Conservation (phyloP, 2,888 invertebrate genomes). For the Formica aserva region DNA sequence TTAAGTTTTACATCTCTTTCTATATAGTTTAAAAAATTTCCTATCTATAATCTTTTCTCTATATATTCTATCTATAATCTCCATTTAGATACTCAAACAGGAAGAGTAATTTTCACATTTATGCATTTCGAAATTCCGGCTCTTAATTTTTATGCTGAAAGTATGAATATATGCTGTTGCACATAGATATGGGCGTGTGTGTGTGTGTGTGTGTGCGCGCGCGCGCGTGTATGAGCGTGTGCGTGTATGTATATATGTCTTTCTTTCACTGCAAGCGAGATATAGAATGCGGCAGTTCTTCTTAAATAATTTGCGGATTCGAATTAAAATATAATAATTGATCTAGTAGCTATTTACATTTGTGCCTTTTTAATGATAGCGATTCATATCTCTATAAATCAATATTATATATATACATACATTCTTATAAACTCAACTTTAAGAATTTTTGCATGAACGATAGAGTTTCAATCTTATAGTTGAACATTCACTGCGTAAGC, state of each 20-base stretch:
- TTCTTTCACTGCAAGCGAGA: not conserved
- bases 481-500: not conserved
- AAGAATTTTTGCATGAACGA: constrained; percentile 37
- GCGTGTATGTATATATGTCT: no score
- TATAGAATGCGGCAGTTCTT: constrained; percentile 45
- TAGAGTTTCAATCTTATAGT: constrained; percentile 40
- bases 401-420: not conserved
- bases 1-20: constrained; percentile 21
- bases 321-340: constrained; percentile 34
- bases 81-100: constrained; percentile 4
- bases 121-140: not conserved
- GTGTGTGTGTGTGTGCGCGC: no score
- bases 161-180: not conserved
- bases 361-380: constrained; percentile 64
- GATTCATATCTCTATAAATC: constrained; percentile 3
- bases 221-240: no score
- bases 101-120: not conserved
- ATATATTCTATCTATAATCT: not conserved
- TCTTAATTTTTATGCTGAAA: constrained; percentile 22
- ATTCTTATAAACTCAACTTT: constrained; percentile 28
- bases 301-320: constrained; percentile 34
- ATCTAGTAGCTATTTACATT: constrained; percentile 63
- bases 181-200: not conserved
- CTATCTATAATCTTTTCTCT: not conserved
- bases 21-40: constrained; percentile 13